Percentiles rank a stretch among this genome's conserved stretches.
Evolutionary conservation across 1,140 invertebrate genomes (phyloP).

Genomic region (Bombus difficillimus): DNA sequence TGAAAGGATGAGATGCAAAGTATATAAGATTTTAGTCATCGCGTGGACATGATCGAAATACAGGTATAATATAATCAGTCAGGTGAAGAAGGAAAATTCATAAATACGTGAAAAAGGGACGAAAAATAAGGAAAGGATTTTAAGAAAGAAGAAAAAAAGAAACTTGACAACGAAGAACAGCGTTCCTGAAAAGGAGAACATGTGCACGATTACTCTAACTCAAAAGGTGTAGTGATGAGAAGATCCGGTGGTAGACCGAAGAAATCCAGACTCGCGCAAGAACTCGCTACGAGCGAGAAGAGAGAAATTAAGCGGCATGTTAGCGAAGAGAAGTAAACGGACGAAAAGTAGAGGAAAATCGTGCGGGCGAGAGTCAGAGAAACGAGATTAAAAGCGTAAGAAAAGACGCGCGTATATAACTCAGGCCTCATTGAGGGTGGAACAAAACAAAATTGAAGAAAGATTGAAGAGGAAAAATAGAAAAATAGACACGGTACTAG

Average conservation of each 20-base stretch:
- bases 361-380: background rate
- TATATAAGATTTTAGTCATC: background rate
- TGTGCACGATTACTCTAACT: background rate
- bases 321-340: background rate
- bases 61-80: background rate
- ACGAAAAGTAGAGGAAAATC: background rate
- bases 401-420: background rate
- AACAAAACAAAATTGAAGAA: background rate
- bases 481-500: background rate
- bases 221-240: background rate
- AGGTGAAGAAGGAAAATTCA: background rate
- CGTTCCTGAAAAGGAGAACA: background rate
- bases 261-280: background rate
- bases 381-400: conserved; percentile 8
- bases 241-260: background rate
- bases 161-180: background rate
- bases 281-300: background rate
- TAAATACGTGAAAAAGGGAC: background rate
- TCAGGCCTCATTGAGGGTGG: background rate
- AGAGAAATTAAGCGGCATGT: conserved; percentile 24
- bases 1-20: background rate
- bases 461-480: background rate
- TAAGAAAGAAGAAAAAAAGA: background rate
- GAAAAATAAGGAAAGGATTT: background rate
- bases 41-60: background rate